Percentiles rank a stretch among this genome's conserved stretches.
These are phyloP conservation scores for Melanerpes formicivorus DNA, from an alignment of 2,113 vertebrate genomes.

Conservation along the genomic window DNA sequence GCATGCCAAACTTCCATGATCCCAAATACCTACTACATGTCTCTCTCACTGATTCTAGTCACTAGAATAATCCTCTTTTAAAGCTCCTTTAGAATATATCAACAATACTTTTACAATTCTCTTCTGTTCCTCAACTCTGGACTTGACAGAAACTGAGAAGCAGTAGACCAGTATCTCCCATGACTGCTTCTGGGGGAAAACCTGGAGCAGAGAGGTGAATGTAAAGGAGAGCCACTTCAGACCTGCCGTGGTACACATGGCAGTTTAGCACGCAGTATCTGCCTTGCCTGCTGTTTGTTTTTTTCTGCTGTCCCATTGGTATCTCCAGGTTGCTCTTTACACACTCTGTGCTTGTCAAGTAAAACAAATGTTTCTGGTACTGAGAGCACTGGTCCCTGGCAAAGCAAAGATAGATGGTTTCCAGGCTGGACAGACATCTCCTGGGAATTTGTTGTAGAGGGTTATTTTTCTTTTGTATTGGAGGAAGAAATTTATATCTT, in stretches of 20 bases:
- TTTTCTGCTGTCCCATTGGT: neutral
- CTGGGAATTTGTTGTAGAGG: conserved; percentile 27
- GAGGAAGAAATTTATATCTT: conserved; percentile 38
- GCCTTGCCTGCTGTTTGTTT: neutral
- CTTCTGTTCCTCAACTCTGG: neutral
- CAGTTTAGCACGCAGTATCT: rapidly evolving
- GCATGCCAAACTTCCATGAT: neutral
- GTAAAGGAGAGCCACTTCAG: no score
- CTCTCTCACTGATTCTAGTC: neutral
- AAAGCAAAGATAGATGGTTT: neutral
- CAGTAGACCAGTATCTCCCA: neutral
- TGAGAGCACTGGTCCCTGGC: neutral
- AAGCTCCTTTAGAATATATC: neutral
- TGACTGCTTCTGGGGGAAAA: neutral
- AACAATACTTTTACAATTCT: neutral
- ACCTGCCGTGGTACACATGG: rapidly evolving
- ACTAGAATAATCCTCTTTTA: neutral
- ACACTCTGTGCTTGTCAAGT: neutral
- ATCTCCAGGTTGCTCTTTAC: neutral
- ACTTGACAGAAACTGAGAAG: neutral
- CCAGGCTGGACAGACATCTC: neutral
- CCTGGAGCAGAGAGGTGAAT: neutral
- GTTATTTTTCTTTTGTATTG: neutral
- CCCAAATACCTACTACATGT: rapidly evolving
- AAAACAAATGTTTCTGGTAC: neutral